Evolutionary conservation across 2,888 invertebrate genomes (phyloP), one percentile per base, ranked within the genome.

Genomic region (Lasius fuliginosus): DNA sequence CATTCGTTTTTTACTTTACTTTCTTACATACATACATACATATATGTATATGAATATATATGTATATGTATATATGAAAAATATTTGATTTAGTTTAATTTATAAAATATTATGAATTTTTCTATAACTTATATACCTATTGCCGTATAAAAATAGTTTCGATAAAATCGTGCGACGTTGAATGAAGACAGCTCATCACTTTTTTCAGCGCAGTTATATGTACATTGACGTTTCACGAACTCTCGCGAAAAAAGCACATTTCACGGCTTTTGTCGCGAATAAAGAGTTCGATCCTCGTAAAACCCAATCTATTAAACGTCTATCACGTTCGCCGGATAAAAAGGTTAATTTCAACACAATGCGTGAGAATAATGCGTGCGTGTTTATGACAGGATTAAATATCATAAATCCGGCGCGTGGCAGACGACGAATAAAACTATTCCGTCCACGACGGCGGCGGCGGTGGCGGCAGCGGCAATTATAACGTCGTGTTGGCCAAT

Each of bases 401-500:
- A 58, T 46, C 58, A 56, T 82, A 77, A 77, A 65, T 53, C 53
- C n/a, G 15, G 6, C 27, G 42, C 40, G n/a, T 30, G 58, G 27
- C 62, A 23, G 49, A 30, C 79, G 33, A 12, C 58, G 75, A 82
- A 82, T 82, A 82, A 82, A 77, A 81, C 46, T 81, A 73, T 60
- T 73, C 36, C 73, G 60, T 46, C 33, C 27, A 40, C 67, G 67
- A 53, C 65, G 27, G 9, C 53, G 53, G 74, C 75, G 56, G 12
- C 46, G 27, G 58, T 23, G 58, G 36, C 1, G 30, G 53, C 27
- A 23, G 23, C 60, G 71, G 77, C 79, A 85, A 83, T 86, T 88
- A 81, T 83, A 65, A 73, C 71, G 64, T 68, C 67, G 75, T 75
- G 56, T 71, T 42, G 73, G 68, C 68, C 73, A 64, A 82, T 77